Evolutionary conservation across 2,888 invertebrate species (phyloP), one percentile per base, ranked within the genome.

Genomic region (Sturmia bella): DNA sequence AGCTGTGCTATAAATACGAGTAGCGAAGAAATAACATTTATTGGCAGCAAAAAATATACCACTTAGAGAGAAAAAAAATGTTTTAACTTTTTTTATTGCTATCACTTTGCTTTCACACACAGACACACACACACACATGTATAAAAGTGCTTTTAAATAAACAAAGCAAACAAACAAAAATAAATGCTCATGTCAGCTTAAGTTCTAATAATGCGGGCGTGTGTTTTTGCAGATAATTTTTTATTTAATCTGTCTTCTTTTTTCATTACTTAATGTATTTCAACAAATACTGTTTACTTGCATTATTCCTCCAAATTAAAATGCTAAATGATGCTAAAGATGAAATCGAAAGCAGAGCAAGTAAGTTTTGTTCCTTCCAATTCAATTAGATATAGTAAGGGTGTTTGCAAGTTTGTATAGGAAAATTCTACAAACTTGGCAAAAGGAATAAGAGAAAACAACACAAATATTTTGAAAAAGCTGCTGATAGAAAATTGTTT

Each of bases 171-270:
- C 27, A 50, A 50, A 50, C 4, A 11, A 19, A 19, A 57, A 24
- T 52, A 77, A 81, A 73, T 73, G 56, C 64, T 64, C 68, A 68
- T 77, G 81, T 77, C 81, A 81, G 81, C 81, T 74, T 69, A 81
- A 81, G 52, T 69, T 52, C 73, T 81, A 77, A 81, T 81, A 77
- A 81, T 77, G 81, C 81, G 77, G 77, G 81, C 77, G 73, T 81
- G 69, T 74, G 27, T 45, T 27, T 69, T 4, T 72, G 19, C 61
- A 57, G 63, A 56, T 66, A 76, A 41, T 37, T 69, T 59, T 72
- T 59, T 15, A 45, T 19, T 66, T 50, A 21, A 48, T 64, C 6
- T 39, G 48, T 39, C 52, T 59, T 17, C 27, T 27, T 7, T 32
- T 9, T 27, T 27, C 27, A 4, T 6, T 27, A 27, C 27, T 27